Evolutionary conservation across 2,113 vertebrate genomes (phyloP), one percentile per base, ranked within the genome.

Genomic region (Hydrolagus affinis): DNA sequence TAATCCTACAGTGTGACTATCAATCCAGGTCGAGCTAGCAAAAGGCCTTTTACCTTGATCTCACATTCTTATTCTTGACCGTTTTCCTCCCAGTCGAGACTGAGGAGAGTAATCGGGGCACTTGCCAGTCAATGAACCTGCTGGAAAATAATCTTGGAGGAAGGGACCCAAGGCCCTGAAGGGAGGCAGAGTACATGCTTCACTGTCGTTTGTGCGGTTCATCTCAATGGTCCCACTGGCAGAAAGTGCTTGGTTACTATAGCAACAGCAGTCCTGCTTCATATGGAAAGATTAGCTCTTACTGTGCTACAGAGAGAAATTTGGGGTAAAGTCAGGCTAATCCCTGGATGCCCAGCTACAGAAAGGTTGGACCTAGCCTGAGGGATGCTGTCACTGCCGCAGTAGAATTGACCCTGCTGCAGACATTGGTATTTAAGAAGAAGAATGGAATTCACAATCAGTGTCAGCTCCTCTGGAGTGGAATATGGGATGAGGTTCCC

Each of bases 231-330:
- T 93, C 93, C 93, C 91, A 93, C 92, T 93, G 92, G 92, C 93
- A 93, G 93, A 94, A 94, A 93, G 91, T 92, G 92, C 93, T 92
- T 90, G 89, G 94, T 95, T 93, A 92, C 92, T 94, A 95, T 95
- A 91, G 93, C 93, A 95, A 95, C 93, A 89, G 91, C 93, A 93
- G 94, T 93, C 93, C 92, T 93, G 93, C 92, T 94, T 95, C 92
- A 91, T 93, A 91, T 92, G 93, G 93, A 92, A 94, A 94, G 94
- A 95, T 95, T 94, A 95, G 93, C 94, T 95, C 92, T 91, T 90
- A 91, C 91, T 93, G 93, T 94, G 93, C 93, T 93, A 91, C 92
- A 90, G 92, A 94, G 92, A 94, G 93, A 94, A 94, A 93, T 94
- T 95, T 92, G 92, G 92, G 92, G 92, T 93, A 93, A 94, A 95